These are phyloP conservation scores for Trematocara caparti DNA, from an alignment of 2,797 vertebrate genomes.

Conservation along the genomic window DNA sequence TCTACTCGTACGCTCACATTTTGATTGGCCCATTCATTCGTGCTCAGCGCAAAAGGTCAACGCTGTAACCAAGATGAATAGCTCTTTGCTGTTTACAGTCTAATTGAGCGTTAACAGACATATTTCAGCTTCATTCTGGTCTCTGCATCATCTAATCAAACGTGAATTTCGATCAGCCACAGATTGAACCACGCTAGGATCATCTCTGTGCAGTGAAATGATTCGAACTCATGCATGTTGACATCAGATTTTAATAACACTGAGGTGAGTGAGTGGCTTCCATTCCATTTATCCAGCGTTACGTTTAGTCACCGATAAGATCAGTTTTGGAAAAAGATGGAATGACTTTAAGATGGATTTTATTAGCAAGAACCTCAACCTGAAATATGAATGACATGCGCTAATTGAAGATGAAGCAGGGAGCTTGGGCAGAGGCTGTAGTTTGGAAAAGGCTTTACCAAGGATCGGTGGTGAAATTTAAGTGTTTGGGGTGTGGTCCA, in stretches of 20 bases:
- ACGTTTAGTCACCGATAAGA: slow-evolving; percentile 4
- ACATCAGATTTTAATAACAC: slow-evolving; percentile 15
- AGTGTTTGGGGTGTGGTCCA: not conserved
- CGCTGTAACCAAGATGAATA: slow-evolving; percentile 37
- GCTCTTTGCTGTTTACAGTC: slow-evolving; percentile 31
- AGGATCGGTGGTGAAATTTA: not conserved
- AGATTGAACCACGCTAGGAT: slow-evolving; percentile 20
- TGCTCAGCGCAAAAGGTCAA: slow-evolving; percentile 53
- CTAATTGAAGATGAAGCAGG: not conserved
- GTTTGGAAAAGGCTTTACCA: not conserved
- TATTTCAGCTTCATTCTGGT: not conserved
- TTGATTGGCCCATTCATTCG: slow-evolving; percentile 46
- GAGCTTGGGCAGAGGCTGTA: not conserved
- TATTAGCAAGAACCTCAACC: not conserved
- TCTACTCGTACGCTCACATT: not conserved
- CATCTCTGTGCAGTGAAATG: not conserved
- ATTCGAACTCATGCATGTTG: slow-evolving; percentile 5
- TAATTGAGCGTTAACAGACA: slow-evolving; percentile 35
- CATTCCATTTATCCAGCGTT: not conserved
- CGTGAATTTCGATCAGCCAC: not conserved
- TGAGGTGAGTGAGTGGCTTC: not conserved
- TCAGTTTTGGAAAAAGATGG: not conserved
- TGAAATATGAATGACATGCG: not conserved
- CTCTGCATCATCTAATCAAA: not conserved
- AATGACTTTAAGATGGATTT: slow-evolving; percentile 17